Percentiles rank a stretch among this genome's conserved stretches.
Conservation (phyloP, 1,140 invertebrate species). For the Bombus balteatus region DNA sequence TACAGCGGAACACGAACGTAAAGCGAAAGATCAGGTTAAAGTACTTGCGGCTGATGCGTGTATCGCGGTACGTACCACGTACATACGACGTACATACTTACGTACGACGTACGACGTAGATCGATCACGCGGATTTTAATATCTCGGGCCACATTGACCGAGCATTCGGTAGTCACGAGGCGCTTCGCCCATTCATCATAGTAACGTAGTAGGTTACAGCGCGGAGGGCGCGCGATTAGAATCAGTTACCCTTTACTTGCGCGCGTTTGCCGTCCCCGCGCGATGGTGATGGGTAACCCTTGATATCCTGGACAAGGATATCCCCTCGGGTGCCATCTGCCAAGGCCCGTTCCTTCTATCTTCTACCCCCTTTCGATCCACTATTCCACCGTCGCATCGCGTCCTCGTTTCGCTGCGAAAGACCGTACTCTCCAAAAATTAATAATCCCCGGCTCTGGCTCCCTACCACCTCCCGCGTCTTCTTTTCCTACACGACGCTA, state of each 20-base stretch:
- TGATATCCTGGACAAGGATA: conserved; percentile 76
- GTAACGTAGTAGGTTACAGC: conserved; percentile 64
- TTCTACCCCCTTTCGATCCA: conserved; percentile 32
- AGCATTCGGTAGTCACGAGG: conserved; percentile 73
- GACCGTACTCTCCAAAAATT: conserved; percentile 66
- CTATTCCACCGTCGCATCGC: conserved; percentile 12
- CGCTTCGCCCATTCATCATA: conserved; percentile 76
- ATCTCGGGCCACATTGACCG: conserved; percentile 60
- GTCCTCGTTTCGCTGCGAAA: conserved; percentile 4
- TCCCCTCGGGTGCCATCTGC: conserved; percentile 78
- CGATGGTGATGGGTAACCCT: conserved; percentile 72
- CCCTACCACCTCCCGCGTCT: not conserved
- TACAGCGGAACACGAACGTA: not conserved
- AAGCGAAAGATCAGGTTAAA: not conserved
- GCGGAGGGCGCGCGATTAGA: conserved; percentile 77
- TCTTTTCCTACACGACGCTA: not conserved
- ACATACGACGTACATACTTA: not conserved
- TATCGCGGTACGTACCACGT: not conserved
- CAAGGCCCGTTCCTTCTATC: conserved; percentile 72
- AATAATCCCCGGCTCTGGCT: conserved; percentile 52
- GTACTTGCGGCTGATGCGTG: not conserved
- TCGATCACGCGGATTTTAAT: conserved; percentile 74
- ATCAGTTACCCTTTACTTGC: conserved; percentile 79
- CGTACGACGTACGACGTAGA: conserved; percentile 48
- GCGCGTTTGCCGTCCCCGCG: conserved; percentile 62